Evolutionary conservation across 2,888 invertebrate species (phyloP).

Genomic region (Lithophane ornitopus): DNA sequence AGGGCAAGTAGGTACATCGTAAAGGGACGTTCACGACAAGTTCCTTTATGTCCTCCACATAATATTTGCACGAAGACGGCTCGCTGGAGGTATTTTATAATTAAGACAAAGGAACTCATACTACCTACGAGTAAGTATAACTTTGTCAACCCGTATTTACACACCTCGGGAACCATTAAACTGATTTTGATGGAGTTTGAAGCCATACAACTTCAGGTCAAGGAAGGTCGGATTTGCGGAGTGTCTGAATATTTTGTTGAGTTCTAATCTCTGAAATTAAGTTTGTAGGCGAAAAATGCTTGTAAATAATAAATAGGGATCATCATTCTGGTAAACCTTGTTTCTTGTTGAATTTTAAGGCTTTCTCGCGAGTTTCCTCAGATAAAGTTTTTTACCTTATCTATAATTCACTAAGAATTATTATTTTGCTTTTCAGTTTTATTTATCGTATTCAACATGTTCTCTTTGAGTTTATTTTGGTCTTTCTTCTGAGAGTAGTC

Average conservation of each 20-base stretch:
- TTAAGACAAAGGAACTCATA: slow-evolving; percentile 48
- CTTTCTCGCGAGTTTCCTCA: not conserved
- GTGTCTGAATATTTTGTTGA: slow-evolving; percentile 37
- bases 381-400: not conserved
- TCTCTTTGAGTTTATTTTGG: not conserved
- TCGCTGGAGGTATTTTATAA: slow-evolving; percentile 41
- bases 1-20: not conserved
- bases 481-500: too few species aligned
- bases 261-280: slow-evolving; percentile 1
- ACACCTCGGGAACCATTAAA: slow-evolving; percentile 59
- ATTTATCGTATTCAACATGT: not conserved
- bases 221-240: slow-evolving; percentile 38
- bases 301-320: slow-evolving; percentile 19
- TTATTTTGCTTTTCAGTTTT: not conserved
- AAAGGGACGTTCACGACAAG: too few species aligned
- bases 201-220: slow-evolving; percentile 47
- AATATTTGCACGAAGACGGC: slow-evolving; percentile 35
- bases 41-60: slow-evolving; percentile 2
- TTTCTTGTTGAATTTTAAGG: not conserved
- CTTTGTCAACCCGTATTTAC: slow-evolving; percentile 33
- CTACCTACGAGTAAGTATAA: slow-evolving; percentile 27
- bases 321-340: not conserved
- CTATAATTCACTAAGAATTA: not conserved
- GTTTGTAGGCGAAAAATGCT: slow-evolving; percentile 2
- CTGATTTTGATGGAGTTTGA: slow-evolving; percentile 61